These are phyloP conservation scores for Drosophila kepulauana DNA, from an alignment of 1,140 invertebrate species.

Conservation along the genomic window DNA sequence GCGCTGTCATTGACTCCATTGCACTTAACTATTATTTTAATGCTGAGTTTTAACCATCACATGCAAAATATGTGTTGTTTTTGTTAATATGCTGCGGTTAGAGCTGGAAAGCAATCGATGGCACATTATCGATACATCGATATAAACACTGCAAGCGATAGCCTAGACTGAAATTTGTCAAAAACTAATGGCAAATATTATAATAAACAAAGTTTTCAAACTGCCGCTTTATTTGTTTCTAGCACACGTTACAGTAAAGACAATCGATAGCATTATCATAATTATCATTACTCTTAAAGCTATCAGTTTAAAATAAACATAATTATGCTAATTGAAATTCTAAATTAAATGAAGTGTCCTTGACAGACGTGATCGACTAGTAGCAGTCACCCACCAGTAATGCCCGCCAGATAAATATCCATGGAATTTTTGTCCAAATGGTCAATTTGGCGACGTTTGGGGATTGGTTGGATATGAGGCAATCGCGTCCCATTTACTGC, in stretches of 20 bases:
- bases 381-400: conserved; percentile 55
- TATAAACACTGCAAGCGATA: not conserved
- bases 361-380: too few species aligned
- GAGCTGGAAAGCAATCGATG: conserved; percentile 1
- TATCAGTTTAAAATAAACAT: too few species aligned
- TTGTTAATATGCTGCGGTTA: conserved; percentile 28
- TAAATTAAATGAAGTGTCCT: too few species aligned
- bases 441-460: conserved; percentile 46
- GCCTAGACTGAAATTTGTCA: too few species aligned
- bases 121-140: not conserved
- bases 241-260: too few species aligned
- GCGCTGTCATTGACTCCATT: not conserved
- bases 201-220: too few species aligned
- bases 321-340: too few species aligned
- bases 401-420: conserved; percentile 69
- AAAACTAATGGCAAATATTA: too few species aligned
- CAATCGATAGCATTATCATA: too few species aligned
- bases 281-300: too few species aligned
- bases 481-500: conserved; percentile 68
- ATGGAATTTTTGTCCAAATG: conserved; percentile 34
- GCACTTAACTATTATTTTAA: not conserved
- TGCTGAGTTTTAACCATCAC: conserved; percentile 4
- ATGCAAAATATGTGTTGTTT: conserved; percentile 18
- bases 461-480: conserved; percentile 66
- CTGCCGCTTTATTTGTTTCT: too few species aligned